These are phyloP conservation scores for Meriones unguiculatus DNA, from an alignment of 2,113 vertebrate species.

Conservation along the genomic window DNA sequence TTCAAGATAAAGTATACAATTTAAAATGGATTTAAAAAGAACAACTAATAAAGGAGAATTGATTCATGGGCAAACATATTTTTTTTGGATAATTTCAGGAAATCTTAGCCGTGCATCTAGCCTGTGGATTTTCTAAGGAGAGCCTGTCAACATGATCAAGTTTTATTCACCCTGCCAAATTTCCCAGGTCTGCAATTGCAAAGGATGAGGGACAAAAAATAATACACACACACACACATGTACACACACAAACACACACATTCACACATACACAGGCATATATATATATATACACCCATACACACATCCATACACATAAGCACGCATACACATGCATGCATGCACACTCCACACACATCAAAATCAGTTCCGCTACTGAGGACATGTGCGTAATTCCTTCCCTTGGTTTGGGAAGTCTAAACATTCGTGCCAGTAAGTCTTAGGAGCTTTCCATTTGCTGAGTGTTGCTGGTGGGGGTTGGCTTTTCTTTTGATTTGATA, in stretches of 20 bases:
- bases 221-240: background rate
- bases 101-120: background rate
- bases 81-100: slow-evolving; percentile 37
- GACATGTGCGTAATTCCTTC: background rate
- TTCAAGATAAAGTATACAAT: slow-evolving; percentile 66
- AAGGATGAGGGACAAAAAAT: background rate
- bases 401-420: background rate
- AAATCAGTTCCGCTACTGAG: background rate
- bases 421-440: background rate
- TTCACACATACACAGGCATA: background rate
- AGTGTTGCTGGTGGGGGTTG: background rate
- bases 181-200: slow-evolving; percentile 47
- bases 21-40: slow-evolving; percentile 72
- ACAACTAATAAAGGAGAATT: slow-evolving; percentile 68
- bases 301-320: no score
- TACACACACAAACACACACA: background rate
- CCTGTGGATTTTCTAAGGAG: slow-evolving; percentile 16
- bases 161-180: slow-evolving; percentile 19
- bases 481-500: background rate
- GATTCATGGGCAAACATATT: slow-evolving; percentile 26
- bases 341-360: background rate
- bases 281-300: background rate
- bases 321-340: no score
- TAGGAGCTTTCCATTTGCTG: slow-evolving; percentile 33
- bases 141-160: background rate